A percentile compares a stretch with the other conserved stretches of the same genome.
phyloP scores from a whole-genome alignment of 2,797 vertebrate genomes.

The Sparidentex hasta region DNA sequence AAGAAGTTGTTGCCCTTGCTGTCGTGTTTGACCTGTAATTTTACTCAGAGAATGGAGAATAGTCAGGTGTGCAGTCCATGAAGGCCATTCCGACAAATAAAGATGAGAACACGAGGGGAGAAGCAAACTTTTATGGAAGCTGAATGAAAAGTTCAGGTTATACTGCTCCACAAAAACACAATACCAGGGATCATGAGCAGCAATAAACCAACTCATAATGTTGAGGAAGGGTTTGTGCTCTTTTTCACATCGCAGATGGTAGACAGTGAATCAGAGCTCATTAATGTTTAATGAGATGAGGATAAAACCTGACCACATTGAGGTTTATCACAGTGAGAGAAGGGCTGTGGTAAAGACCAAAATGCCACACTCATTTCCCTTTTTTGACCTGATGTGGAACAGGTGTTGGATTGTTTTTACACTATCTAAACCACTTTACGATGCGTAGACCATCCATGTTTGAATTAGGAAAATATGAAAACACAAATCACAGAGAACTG shows the following conservation, averaged over 20 bases:
- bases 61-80: background rate
- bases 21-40: slow-evolving; percentile 1
- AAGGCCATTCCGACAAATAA: slow-evolving; percentile 10
- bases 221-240: background rate
- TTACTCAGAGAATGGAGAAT: background rate
- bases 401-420: background rate
- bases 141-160: slow-evolving; percentile 27
- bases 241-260: slow-evolving; percentile 19
- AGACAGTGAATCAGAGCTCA: slow-evolving; percentile 15
- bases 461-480: slow-evolving; percentile 2
- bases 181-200: background rate
- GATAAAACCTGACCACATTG: slow-evolving; percentile 29
- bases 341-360: slow-evolving; percentile 20
- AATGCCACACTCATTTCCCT: background rate
- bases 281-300: slow-evolving; percentile 47
- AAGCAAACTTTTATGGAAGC: background rate
- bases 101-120: background rate
- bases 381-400: slow-evolving; percentile 5
- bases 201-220: slow-evolving; percentile 25
- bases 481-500: background rate
- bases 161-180: background rate
- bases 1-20: background rate
- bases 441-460: background rate
- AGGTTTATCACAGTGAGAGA: slow-evolving; percentile 29
- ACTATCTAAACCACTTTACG: slow-evolving; percentile 6